Conservation (phyloP, 1,140 invertebrate species). For the Brachionus asplanchnoidis region DNA sequence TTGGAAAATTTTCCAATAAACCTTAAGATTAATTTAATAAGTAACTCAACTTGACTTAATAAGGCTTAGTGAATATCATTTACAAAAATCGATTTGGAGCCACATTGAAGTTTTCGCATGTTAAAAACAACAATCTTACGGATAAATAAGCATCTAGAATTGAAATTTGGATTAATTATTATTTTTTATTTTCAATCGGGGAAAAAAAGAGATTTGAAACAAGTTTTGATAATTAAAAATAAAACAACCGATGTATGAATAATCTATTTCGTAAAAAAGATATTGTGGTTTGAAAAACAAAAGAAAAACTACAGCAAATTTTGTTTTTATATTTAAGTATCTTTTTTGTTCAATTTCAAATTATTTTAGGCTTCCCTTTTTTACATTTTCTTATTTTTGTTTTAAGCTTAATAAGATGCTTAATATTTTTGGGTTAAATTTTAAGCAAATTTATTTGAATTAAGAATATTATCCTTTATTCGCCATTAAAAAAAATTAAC, state of each 20-base stretch:
- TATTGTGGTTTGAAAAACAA: neutral
- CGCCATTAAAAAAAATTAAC: neutral
- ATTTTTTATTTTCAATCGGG: neutral
- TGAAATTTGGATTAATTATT: neutral
- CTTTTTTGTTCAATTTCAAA: neutral
- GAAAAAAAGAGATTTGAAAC: conserved; percentile 18
- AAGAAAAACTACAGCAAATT: neutral
- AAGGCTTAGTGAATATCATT: neutral
- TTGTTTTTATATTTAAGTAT: neutral
- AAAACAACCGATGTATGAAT: conserved; percentile 19
- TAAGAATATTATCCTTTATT: neutral
- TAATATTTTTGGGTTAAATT: neutral
- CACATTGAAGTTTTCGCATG: neutral
- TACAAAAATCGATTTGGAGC: neutral
- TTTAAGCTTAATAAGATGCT: neutral
- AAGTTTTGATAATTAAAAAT: conserved; percentile 36
- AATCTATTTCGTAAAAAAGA: neutral
- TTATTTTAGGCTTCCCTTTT: neutral
- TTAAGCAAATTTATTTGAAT: neutral
- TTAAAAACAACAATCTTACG: neutral
- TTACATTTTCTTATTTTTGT: neutral
- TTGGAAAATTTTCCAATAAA: neutral
- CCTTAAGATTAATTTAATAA: neutral
- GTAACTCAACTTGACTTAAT: neutral
- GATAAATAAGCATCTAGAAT: neutral